Base-by-base conservation (phyloP, 2,888 invertebrate genomes). In the Drosophila niveifrons region DNA sequence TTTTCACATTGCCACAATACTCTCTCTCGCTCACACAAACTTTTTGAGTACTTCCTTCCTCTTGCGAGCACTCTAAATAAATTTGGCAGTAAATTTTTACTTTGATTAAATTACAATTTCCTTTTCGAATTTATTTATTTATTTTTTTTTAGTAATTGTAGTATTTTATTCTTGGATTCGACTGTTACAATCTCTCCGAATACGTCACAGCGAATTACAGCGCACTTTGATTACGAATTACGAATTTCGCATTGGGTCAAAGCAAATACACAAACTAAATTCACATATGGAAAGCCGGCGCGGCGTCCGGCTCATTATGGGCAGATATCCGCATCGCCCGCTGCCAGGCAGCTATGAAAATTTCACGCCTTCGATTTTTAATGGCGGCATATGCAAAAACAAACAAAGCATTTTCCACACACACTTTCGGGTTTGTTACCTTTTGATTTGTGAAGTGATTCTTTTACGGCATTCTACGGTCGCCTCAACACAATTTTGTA, bases 321-420 rank as follows among this genome's bases (percentile, higher is more conserved):
- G 68, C 74, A 61, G 68, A 77, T 75, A 67, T 79, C 70, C 86
- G 79, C 66, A 62, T 51, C 55, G 31, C 52, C 66, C 51, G 59
- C 59, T 55, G 43, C 36, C 18, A 23, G 23, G 23, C 23, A 23
- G 61, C 61, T 71, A 34, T 48, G 69, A 59, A 77, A 66, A 66
- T 77, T 77, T 86, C 81, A 79, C 86, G 75, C 86, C 72, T 83
- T 61, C 34, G 41, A 50, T 66, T 66, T 74, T 83, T 77, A 76
- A 80, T 75, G 53, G 62, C 78, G 52, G 66, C 82, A 50, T 66
- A 77, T 69, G 63, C 50, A 50, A 71, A 79, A 75, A 74, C 65
- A 82, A 82, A 81, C 70, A 83, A 57, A 48, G 23, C 18, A 46
- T 64, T 76, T 72, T 81, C 52, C 73, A 68, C 58, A 78, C 73